Evolutionary conservation across 2,888 invertebrate genomes (phyloP).

Genomic region (Parthenolecanium corni): DNA sequence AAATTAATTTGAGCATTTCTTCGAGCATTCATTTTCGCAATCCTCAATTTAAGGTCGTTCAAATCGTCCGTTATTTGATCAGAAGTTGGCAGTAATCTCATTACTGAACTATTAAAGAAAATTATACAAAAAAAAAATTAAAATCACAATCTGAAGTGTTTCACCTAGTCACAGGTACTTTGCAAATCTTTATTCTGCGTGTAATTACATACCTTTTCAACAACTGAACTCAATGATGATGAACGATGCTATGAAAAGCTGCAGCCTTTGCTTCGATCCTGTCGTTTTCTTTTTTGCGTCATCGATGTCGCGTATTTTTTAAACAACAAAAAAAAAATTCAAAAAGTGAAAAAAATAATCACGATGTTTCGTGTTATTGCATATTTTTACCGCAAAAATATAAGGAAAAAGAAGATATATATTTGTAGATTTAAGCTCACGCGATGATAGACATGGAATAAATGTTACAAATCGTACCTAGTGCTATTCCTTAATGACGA

Average conservation of each 20-base stretch:
- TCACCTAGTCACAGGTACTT: not conserved
- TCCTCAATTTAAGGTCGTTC: slow-evolving; percentile 12
- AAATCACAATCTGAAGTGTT: not conserved
- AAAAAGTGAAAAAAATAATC: slow-evolving; percentile 3
- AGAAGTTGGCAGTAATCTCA: not conserved
- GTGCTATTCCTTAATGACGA: slow-evolving; percentile 20
- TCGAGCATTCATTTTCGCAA: slow-evolving; percentile 21
- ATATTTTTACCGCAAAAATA: slow-evolving; percentile 21
- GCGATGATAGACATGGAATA: slow-evolving; percentile 22
- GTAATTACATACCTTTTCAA: too few species aligned
- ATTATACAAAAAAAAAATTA: too few species aligned
- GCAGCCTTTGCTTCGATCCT: too few species aligned
- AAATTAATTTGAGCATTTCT: slow-evolving; percentile 23
- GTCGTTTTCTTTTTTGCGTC: too few species aligned
- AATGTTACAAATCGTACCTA: slow-evolving; percentile 15
- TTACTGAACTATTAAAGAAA: not conserved
- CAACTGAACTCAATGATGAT: too few species aligned
- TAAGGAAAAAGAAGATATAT: slow-evolving; percentile 6
- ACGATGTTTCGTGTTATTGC: slow-evolving; percentile 23
- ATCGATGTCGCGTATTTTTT: too few species aligned
- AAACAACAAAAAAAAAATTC: too few species aligned
- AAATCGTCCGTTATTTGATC: slow-evolving; percentile 15
- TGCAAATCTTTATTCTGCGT: not conserved
- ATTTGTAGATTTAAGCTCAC: slow-evolving; percentile 9
- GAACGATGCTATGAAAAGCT: too few species aligned